Evolutionary conservation across 2,113 vertebrate genomes (phyloP).

Genomic region (Xiphias gladius): DNA sequence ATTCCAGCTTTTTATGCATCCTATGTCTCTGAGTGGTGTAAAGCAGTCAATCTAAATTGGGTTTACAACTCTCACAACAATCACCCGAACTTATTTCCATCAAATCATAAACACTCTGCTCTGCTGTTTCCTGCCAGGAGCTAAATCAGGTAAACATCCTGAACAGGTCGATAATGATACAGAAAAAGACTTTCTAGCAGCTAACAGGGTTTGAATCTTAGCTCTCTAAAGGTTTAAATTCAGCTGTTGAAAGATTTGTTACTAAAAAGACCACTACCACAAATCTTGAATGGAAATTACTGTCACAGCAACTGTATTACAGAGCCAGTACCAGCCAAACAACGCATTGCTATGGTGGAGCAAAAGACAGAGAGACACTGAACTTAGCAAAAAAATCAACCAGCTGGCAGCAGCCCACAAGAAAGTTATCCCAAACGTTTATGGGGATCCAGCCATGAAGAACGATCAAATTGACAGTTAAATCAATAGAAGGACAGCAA

Average conservation of each 20-base stretch:
- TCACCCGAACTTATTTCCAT: conserved; percentile 64
- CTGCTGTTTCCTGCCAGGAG: conserved; percentile 62
- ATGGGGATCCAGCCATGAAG: conserved; percentile 44
- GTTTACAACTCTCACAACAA: conserved; percentile 62
- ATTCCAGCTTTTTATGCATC: conserved; percentile 45
- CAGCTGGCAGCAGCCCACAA: conserved; percentile 9
- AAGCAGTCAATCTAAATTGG: conserved; percentile 54
- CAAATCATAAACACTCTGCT: conserved; percentile 63
- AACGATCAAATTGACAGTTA: conserved; percentile 37
- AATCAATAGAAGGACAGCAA: conserved; percentile 38
- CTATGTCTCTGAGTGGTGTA: conserved; percentile 41
- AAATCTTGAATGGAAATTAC: conserved; percentile 26
- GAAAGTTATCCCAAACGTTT: conserved; percentile 28
- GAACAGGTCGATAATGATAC: conserved; percentile 65
- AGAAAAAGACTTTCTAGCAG: conserved; percentile 7
- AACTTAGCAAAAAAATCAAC: conserved; percentile 17
- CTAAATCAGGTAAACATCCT: conserved; percentile 70
- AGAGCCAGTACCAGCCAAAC: conserved; percentile 24
- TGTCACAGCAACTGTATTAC: conserved; percentile 35
- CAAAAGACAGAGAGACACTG: conserved; percentile 31
- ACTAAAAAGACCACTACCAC: conserved; percentile 19
- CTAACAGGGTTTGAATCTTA: conserved; percentile 33
- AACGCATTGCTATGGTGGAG: conserved; percentile 23
- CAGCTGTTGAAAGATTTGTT: conserved; percentile 27
- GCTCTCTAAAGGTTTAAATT: conserved; percentile 19